phyloP scores from a whole-genome alignment of 1,140 invertebrate genomes.

The Marisa cornuarietis region DNA sequence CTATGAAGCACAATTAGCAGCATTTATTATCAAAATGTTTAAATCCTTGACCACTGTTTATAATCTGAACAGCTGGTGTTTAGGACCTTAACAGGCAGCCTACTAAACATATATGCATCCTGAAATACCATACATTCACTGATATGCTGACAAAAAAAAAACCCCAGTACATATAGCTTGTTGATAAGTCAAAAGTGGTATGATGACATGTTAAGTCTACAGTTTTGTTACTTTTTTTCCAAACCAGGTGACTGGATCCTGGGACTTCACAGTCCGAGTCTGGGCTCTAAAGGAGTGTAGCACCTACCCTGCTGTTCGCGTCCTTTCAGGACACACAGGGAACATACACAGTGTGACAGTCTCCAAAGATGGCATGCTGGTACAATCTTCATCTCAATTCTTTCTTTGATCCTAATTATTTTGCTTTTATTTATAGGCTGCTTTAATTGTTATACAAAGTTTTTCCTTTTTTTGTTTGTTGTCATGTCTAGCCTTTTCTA shows the following conservation, averaged over 20 bases:
- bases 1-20: no score
- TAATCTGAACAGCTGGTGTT: no score
- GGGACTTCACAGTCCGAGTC: slow-evolving; percentile 58
- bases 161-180: no score
- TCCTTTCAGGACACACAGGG: slow-evolving; percentile 55
- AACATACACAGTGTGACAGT: slow-evolving; percentile 62
- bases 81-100: no score
- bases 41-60: no score
- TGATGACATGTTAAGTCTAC: background rate
- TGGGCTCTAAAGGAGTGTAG: background rate
- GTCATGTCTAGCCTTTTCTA: no score
- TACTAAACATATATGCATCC: no score
- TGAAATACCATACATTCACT: no score
- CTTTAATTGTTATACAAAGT: background rate
- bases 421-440: background rate
- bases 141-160: no score
- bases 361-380: slow-evolving; percentile 63
- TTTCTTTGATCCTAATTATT: background rate
- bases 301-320: slow-evolving; percentile 22
- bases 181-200: background rate
- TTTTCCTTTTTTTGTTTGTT: background rate
- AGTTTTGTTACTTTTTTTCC: slow-evolving; percentile 11
- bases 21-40: no score
- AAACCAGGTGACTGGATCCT: slow-evolving; percentile 61
- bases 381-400: slow-evolving; percentile 27